Evolutionary conservation across 1,140 invertebrate genomes (phyloP), one percentile per base, ranked within the genome.

Genomic region (Subanguina moxae): DNA sequence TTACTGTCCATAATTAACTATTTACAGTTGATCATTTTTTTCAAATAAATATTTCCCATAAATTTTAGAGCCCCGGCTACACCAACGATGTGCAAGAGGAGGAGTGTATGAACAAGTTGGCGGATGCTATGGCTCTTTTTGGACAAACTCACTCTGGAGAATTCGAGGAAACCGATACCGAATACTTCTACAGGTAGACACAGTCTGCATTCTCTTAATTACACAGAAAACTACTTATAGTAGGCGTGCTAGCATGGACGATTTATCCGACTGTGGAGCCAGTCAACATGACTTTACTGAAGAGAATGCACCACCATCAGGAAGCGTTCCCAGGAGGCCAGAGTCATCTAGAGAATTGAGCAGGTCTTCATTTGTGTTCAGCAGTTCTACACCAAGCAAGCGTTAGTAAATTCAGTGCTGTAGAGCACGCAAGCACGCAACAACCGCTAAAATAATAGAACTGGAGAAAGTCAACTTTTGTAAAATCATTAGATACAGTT

Each of bases 201-300:
- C n/a, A n/a, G n/a, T n/a, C n/a, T n/a, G n/a, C n/a, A n/a, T n/a
- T n/a, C n/a, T n/a, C n/a, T n/a, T n/a, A n/a, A 71, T 65, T 65
- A 71, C 72, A 38, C 32, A 38, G 3, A 11, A 5, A 38, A 11
- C 57, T 38, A 38, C 3, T 11, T 38, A 72, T 73, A 32, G 69
- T 72, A 15, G 77, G 62, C 57, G 76, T 57, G 63, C 76, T 62
- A 68, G 77, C 71, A 62, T 74, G 73, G 66, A 78, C 58, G 58
- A 77, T 62, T 76, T 52, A 21, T 7, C 3, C 17, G 48, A 52
- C 17, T 52, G 48, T 15, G 48, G 48, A 8, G 48, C n/a, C 3
- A 19, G 23, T 8, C n/a, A 19, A 8, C 23, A 21, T 19, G 48
- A 52, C 3, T 52, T 25, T 3, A 25, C 3, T 19, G 48, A 52